Base-by-base conservation (phyloP, 2,113 vertebrate genomes). In the Syngnathus scovelli region DNA sequence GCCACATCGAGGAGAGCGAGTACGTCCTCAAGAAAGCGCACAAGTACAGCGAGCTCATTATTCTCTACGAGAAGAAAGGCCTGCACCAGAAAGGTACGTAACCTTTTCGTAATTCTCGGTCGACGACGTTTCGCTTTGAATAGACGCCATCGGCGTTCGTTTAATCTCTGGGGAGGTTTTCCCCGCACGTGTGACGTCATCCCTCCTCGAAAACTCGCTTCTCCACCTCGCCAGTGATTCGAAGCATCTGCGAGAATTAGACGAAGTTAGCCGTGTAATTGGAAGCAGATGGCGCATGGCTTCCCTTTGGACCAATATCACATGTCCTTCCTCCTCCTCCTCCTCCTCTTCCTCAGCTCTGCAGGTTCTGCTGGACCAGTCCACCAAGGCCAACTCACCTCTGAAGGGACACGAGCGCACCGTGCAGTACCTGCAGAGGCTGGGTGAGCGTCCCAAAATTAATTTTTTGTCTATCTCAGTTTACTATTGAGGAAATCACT, bases 41-140 rank as follows among this genome's bases (percentile, higher is more conserved):
- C 75, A 99, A 99, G 83, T 99, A 98, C 11, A 98, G 96, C 16
- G 96, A 99, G 71, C 94, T 99, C 78, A 99, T 99, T 51, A 99
- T 99, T 83, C 92, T 99, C 2, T 99, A 99, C 13, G 96, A 99
- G 89, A 98, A 98, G 87, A 99, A 99, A 78, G 97, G 96, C 27
- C 90, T 99, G 61, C 97, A 99, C 43, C 94, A 94, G 87, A 98
- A 99, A 91, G 97, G 97, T 99, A 33, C 58, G 67, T 33, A 33
- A 33, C 27, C 3, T 33, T 33, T 33, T 27, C 1, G 27, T 1
- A 1, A 27, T 6, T 49, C 6, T 49, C 46, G 7, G 16, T 9
- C 16, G 56, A 60, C 36, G 16, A 16, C 16, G 10, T 16, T 19
- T 44, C 39, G 23, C 16, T 41, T 66, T 21, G 37, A 73, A 68